Conservation (phyloP, 2,888 invertebrate species). For the Athalia circularis region DNA sequence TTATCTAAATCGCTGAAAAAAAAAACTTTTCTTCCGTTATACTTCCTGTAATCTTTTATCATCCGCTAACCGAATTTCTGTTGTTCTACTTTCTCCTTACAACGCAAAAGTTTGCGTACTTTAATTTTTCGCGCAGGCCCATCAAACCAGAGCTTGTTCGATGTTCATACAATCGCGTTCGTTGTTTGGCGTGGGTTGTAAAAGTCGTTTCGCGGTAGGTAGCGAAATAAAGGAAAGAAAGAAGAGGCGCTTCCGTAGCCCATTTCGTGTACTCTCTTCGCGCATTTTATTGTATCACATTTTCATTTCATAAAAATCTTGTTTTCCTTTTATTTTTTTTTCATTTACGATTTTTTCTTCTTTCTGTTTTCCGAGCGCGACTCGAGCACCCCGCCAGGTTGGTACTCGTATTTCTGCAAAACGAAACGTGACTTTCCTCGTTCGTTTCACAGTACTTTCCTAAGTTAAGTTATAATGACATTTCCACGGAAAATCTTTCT, state of each 20-base stretch:
- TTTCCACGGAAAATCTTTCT: not conserved
- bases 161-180: no score
- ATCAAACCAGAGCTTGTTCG: conserved; percentile 7
- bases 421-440: conserved; percentile 28
- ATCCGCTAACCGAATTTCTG: not conserved
- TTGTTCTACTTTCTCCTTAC: conserved; percentile 21
- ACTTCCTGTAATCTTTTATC: no score
- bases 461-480: conserved; percentile 27
- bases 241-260: conserved; percentile 4
- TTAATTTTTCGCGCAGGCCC: conserved; percentile 22
- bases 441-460: conserved; percentile 29
- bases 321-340: not conserved
- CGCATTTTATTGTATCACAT: conserved; percentile 9
- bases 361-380: not conserved
- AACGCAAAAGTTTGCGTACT: conserved; percentile 21
- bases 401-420: not conserved
- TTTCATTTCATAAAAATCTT: conserved; percentile 6
- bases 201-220: conserved; percentile 4
- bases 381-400: not conserved
- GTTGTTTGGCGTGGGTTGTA: no score
- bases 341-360: not conserved
- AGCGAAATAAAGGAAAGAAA: not conserved
- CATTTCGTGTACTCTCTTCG: conserved; percentile 3
- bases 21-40: no score
- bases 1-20: no score